These are phyloP conservation scores for Ariopsis seemanni DNA, from an alignment of 2,113 vertebrate species.

Conservation along the genomic window DNA sequence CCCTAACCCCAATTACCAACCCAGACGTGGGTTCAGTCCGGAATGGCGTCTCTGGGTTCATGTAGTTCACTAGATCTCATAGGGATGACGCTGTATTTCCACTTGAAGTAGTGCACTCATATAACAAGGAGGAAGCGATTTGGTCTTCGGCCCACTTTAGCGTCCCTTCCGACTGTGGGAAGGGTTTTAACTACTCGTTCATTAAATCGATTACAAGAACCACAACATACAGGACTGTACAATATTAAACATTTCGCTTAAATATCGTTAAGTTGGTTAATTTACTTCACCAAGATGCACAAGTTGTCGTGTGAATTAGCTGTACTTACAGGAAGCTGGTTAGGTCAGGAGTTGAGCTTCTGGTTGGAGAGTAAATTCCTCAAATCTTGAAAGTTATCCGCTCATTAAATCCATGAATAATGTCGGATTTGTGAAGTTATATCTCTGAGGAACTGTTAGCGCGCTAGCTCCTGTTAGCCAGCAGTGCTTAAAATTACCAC, in stretches of 20 bases:
- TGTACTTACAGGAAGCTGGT: neutral
- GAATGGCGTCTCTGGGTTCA: neutral
- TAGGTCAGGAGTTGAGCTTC: neutral
- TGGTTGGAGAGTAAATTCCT: no score
- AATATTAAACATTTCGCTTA: neutral
- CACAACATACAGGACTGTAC: no score
- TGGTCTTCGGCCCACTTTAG: neutral
- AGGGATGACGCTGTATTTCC: neutral
- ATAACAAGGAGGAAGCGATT: neutral
- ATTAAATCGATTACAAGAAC: neutral
- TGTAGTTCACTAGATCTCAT: neutral
- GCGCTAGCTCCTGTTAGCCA: neutral
- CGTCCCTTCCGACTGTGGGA: neutral
- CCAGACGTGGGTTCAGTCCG: neutral
- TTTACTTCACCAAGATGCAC: neutral
- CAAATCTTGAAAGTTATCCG: neutral
- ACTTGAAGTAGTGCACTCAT: neutral
- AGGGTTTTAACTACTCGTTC: neutral
- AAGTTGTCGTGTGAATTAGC: neutral
- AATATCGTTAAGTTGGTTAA: neutral
- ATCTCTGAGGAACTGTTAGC: no score
- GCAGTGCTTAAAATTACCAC: neutral
- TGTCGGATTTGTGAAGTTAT: neutral
- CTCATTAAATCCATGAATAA: neutral
- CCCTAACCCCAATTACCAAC: no score